Conservation (phyloP, 2,797 vertebrate genomes). For the Melanotaenia trifasciata region DNA sequence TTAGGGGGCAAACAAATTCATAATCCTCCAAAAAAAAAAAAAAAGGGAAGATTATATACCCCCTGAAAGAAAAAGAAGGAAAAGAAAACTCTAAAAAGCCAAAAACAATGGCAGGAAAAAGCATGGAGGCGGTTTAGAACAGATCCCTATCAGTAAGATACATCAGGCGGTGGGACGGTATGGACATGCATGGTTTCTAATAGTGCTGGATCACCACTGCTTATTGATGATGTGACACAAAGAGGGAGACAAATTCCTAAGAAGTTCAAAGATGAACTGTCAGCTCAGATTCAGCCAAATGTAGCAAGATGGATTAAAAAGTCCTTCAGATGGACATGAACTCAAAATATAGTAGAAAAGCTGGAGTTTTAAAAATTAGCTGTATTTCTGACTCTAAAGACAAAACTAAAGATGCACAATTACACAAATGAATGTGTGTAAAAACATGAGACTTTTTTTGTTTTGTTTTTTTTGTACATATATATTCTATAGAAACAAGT, state of each 20-base stretch:
- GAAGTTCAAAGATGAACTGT: slow-evolving; percentile 1
- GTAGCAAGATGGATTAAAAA: not conserved
- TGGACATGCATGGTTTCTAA: not conserved
- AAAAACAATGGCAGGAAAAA: not conserved
- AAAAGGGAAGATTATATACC: not conserved
- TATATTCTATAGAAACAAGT: not conserved
- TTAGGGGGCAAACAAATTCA: too few relatives aligned
- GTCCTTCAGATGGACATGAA: not conserved
- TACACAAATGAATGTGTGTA: too few relatives aligned
- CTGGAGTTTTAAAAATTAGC: not conserved
- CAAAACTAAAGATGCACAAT: not conserved
- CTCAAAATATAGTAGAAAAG: not conserved
- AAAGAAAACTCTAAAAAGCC: not conserved
- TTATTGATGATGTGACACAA: not conserved
- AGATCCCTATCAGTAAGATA: not conserved
- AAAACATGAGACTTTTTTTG: too few relatives aligned
- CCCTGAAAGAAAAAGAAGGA: not conserved
- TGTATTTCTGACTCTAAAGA: not conserved
- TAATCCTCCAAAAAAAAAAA: not conserved
- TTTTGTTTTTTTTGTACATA: too few relatives aligned
- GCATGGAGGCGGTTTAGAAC: not conserved
- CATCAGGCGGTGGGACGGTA: not conserved
- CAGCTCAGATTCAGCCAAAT: not conserved
- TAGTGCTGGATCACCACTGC: not conserved
- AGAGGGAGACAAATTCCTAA: not conserved